Evolutionary conservation across 1,140 invertebrate genomes (phyloP), one percentile per base, ranked within the genome.

Genomic region (Drosophila ficusphila): DNA sequence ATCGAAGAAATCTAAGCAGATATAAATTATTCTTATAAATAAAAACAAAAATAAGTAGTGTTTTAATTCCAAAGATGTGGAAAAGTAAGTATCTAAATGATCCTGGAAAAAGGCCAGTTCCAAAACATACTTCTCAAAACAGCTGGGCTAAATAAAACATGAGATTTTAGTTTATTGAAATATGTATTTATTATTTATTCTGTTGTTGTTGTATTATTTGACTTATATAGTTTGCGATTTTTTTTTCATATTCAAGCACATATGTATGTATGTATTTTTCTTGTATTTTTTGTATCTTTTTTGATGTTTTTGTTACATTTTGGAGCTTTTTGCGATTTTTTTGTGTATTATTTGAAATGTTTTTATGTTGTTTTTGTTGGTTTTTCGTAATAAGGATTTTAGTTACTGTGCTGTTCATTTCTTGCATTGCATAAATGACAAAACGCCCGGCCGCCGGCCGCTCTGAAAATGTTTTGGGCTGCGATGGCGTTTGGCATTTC

Each of bases 1-100:
- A 89, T 44, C 78, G 56, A 62, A 41, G 75, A 75, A 88, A 70
- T 74, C 73, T 90, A 90, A 90, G 79, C 78, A 90, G 88, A 90
- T 88, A 83, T 90, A 88, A 86, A 90, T 90, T 90, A 90, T 90
- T 90, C 88, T 90, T 90, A 90, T 90, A 90, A 85, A 88, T 90
- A 90, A 90, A 90, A 82, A 53, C 39, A 46, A 53, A 46, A 71
- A 75, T 47, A 34, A 9, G 42, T 11, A 16, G 19, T 2, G 0
- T 46, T 9, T 0, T 38, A 12, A 27, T 14, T 18, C 21, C 11
- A 46, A 48, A 23, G 9, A 18, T n/a, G 5, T 21, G 16, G 23
- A 31, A 12, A 11, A 12, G 5, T n/a, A 11, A 5, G 7, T n/a
- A n/a, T n/a, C n/a, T n/a, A n/a, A n/a, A n/a, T n/a, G n/a, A n/a